Base-by-base conservation (phyloP, 2,113 vertebrate species). In the Centropus unirufus region DNA sequence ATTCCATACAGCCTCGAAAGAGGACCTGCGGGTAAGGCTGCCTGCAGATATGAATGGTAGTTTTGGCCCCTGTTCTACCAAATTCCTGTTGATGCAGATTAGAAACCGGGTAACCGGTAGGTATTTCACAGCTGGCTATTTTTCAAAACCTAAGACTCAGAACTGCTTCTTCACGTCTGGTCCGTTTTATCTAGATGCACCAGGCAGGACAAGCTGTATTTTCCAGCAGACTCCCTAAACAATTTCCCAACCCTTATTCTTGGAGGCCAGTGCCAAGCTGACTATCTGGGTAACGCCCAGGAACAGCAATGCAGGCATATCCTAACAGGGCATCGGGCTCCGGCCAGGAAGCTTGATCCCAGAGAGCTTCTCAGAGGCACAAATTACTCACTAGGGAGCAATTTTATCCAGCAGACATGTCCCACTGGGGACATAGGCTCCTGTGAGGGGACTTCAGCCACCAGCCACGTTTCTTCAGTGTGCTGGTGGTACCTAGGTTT, bases 201-300 rank as follows among this genome's bases (percentile, higher is more conserved):
- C 59, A 55, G 75, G 64, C 9, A 79, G 75, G 70, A 85, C 1
- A 0, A 0, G 2, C 17, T 57, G 19, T 77, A 22, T 63, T 91
- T 90, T 69, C 87, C 81, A 80, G 75, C 9, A 66, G 78, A 80
- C 55, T 91, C 55, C 75, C 92, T 44, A 80, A 89, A 62, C 81
- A 29, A 29, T 95, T 94, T 91, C 85, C 67, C 59, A 95, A 77
- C 9, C 18, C 14, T 55, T 77, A 83, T 85, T 34, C 78, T 70
- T 83, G 78, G 72, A 90, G 52, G 17, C 46, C 39, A 27, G 32
- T 5, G 68, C 84, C 40, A 83, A 93, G 75, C 36, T 55, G 83
- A 73, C 13, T 47, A 6, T 5, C 16, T 16, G 24, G 68, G 72
- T n/a, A 69, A 92, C 7, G 2, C 79, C 85, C 72, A 58, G 55